Evolutionary conservation across 2,113 vertebrate species (phyloP).

Genomic region (Actenoides lindsayi): DNA sequence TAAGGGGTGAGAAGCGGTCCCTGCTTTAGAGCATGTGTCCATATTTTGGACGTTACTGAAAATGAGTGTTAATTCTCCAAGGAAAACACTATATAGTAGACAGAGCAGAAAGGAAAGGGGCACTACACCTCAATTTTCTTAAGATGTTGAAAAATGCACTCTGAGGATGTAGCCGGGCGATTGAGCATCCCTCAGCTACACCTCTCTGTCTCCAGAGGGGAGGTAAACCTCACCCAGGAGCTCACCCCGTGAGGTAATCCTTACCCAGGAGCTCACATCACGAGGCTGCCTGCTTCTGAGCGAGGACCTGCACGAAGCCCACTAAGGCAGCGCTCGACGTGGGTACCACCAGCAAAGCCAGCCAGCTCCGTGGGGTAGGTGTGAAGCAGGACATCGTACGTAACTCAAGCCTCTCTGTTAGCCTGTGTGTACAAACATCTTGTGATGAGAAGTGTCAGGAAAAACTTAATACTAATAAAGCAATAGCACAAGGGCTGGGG

Average conservation of each 20-base stretch:
- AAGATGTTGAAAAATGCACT: background rate
- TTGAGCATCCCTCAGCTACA: background rate
- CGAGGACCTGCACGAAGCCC: too few species aligned
- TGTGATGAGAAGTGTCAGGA: too few species aligned
- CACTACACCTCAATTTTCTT: background rate
- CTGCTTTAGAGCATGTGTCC: background rate
- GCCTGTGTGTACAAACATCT: background rate
- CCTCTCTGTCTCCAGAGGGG: background rate
- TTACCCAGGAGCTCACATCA: background rate
- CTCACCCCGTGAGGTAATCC: background rate
- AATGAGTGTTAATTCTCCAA: background rate
- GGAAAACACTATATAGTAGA: background rate
- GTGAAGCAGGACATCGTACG: rapidly evolving
- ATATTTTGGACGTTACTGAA: background rate
- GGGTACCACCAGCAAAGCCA: background rate
- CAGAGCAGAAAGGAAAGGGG: background rate
- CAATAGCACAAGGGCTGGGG: background rate
- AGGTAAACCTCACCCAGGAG: background rate
- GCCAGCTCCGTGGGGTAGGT: rapidly evolving
- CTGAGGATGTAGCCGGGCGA: rapidly evolving
- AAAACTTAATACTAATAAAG: background rate
- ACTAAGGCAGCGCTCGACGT: background rate
- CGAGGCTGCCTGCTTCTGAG: background rate
- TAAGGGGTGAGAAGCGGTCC: background rate
- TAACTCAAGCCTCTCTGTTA: background rate